Evolutionary conservation across 2,113 vertebrate species (phyloP).

Genomic region (Grus americana): DNA sequence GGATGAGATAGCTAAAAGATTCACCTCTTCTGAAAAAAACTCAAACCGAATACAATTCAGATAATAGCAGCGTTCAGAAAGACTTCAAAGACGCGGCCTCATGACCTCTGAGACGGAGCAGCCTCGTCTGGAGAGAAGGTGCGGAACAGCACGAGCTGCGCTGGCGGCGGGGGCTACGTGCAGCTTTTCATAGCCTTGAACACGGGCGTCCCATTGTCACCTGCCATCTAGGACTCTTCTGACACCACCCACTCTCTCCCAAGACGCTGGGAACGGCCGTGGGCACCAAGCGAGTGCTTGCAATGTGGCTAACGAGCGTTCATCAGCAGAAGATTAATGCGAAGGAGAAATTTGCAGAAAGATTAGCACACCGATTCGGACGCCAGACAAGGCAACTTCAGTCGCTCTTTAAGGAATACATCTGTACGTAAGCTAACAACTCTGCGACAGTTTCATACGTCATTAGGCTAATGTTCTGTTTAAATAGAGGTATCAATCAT

Average conservation of each 20-base stretch:
- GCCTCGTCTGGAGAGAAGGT: background rate
- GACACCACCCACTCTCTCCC: background rate
- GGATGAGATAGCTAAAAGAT: background rate
- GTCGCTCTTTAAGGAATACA: background rate
- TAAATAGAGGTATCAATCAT: conserved; percentile 60
- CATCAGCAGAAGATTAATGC: background rate
- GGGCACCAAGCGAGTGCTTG: background rate
- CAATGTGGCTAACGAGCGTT: background rate
- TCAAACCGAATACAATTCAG: background rate
- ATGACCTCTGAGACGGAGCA: background rate
- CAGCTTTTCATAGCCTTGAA: background rate
- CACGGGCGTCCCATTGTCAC: accelerated
- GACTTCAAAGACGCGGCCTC: background rate
- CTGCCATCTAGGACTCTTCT: background rate
- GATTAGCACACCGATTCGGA: accelerated
- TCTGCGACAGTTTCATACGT: conserved; percentile 10
- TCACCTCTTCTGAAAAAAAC: background rate
- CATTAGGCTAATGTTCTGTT: conserved; percentile 60
- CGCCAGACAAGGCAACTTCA: background rate
- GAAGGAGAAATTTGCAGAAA: background rate
- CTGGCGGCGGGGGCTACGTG: accelerated
- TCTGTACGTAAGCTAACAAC: conserved; percentile 18
- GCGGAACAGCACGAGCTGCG: accelerated
- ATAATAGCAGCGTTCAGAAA: background rate
- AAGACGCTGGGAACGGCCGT: accelerated